These are phyloP conservation scores for Vanessa cardui DNA, from an alignment of 2,888 invertebrate species.

Conservation along the genomic window DNA sequence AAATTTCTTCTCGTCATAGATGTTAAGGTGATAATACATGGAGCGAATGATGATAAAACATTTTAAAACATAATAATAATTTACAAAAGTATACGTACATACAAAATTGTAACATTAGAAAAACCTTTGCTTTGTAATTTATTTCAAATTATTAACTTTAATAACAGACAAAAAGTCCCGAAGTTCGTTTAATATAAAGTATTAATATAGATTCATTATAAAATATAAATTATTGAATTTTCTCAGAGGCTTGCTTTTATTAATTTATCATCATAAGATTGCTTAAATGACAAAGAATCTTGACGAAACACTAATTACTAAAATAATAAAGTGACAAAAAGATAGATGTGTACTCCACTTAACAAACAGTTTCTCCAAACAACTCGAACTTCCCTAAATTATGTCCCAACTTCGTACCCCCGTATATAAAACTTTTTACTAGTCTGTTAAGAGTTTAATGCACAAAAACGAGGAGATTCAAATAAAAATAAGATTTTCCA, in stretches of 20 bases:
- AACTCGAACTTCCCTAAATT: conserved; percentile 60
- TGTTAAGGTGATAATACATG: conserved; percentile 25
- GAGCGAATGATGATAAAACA: neutral
- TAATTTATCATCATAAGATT: too few relatives aligned
- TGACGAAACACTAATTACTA: neutral
- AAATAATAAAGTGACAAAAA: conserved; percentile 4
- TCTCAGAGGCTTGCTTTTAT: too few relatives aligned
- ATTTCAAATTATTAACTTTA: too few relatives aligned
- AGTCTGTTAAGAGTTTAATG: conserved; percentile 66
- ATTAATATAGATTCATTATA: too few relatives aligned
- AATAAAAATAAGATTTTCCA: conserved; percentile 45
- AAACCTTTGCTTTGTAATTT: too few relatives aligned
- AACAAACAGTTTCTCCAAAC: conserved; percentile 38
- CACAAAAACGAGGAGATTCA: conserved; percentile 46
- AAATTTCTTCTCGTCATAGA: conserved; percentile 54
- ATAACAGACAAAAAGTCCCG: too few relatives aligned
- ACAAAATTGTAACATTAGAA: too few relatives aligned
- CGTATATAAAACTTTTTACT: conserved; percentile 65
- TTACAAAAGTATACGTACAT: too few relatives aligned
- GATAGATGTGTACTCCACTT: conserved; percentile 32
- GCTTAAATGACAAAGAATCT: too few relatives aligned
- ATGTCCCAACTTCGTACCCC: conserved; percentile 60
- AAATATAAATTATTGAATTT: too few relatives aligned
- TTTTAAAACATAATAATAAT: too few relatives aligned
- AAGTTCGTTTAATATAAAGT: too few relatives aligned